phyloP scores from a whole-genome alignment of 64 coral and sea anemone genomes.

The Stylophora pistillata region DNA sequence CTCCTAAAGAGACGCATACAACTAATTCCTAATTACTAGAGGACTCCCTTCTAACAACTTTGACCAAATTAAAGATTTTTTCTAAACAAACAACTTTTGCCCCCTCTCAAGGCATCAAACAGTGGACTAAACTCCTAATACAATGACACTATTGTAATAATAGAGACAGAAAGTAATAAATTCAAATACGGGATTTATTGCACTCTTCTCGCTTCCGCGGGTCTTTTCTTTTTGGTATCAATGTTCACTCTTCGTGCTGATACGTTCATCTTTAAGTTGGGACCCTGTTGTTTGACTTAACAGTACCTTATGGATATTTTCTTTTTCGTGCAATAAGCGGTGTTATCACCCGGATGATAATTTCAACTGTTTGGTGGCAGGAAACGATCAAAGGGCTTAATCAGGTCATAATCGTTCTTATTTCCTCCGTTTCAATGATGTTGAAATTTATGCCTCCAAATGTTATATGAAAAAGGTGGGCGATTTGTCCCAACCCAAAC shows the following conservation, averaged over 20 bases:
- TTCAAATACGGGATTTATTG: neutral
- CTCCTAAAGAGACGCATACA: neutral
- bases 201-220: neutral
- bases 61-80: too few relatives aligned
- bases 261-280: neutral
- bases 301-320: conserved; percentile 1
- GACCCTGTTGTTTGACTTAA: neutral
- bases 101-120: neutral
- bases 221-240: neutral
- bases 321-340: neutral
- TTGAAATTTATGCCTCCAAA: neutral
- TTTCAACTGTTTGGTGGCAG: neutral
- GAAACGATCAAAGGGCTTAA: conserved; percentile 13
- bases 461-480: neutral
- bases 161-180: neutral
- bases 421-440: conserved; percentile 8
- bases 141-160: neutral
- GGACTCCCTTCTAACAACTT: too few relatives aligned
- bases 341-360: conserved; percentile 10
- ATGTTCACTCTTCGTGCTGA: neutral
- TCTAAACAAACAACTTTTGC: neutral
- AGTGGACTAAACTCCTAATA: neutral
- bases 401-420: neutral
- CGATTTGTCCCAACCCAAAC: neutral
- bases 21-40: neutral